These are phyloP conservation scores for Steinernema carpocapsae DNA, from an alignment of 2,888 invertebrate species.

Conservation along the genomic window DNA sequence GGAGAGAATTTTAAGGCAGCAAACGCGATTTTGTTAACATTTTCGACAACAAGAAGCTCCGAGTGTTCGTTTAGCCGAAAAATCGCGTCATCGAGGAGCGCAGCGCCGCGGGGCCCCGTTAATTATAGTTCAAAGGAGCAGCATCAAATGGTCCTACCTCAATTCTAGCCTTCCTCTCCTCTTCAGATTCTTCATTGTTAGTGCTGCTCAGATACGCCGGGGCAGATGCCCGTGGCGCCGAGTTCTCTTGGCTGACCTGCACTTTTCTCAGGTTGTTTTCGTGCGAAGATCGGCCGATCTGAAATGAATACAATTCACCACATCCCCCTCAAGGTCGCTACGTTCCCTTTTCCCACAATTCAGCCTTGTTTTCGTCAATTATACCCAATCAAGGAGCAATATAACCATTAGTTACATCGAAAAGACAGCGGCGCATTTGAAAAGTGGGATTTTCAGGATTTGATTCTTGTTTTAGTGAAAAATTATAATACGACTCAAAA, in stretches of 20 bases:
- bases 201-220: not conserved
- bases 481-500: constrained; percentile 19
- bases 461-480: constrained; percentile 26
- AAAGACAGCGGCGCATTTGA: not conserved
- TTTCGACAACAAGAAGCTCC: not conserved
- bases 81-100: no score
- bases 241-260: not conserved
- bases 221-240: not conserved
- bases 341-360: no score
- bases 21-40: no score
- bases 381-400: no score
- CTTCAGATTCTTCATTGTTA: constrained; percentile 11
- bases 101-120: not conserved
- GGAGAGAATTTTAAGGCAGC: no score
- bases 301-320: not conserved
- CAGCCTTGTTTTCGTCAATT: no score
- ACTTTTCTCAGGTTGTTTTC: not conserved
- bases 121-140: not conserved
- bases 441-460: not conserved
- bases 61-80: no score
- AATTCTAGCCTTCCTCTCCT: constrained; percentile 27
- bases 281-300: not conserved
- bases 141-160: not conserved
- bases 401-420: no score
- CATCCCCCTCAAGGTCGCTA: no score